Conservation (phyloP, 2,888 invertebrate genomes). For the Sepioteuthis lessoniana region DNA sequence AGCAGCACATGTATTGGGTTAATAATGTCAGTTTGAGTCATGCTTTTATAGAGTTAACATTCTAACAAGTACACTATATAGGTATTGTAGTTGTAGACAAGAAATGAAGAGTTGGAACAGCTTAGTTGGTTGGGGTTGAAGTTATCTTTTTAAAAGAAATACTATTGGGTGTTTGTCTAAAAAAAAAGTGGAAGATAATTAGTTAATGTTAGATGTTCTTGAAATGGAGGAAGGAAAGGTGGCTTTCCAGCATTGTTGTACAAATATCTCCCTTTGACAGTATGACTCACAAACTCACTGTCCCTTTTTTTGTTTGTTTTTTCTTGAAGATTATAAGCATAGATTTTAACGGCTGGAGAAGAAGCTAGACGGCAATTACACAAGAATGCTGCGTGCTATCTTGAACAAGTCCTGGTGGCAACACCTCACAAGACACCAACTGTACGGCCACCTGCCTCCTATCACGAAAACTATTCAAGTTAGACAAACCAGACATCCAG, state of each 20-base stretch:
- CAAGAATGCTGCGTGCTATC: no score
- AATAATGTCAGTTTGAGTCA: background rate
- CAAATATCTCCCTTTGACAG: background rate
- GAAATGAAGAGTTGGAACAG: background rate
- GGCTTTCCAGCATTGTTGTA: background rate
- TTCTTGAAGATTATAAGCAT: no score
- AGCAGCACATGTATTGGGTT: constrained; percentile 7
- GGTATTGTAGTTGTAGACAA: background rate
- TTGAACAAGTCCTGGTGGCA: no score
- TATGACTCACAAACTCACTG: no score
- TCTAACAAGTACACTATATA: background rate
- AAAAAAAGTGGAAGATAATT: background rate
- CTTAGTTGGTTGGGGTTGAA: background rate
- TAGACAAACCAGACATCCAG: no score
- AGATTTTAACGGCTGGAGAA: no score
- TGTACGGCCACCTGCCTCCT: no score
- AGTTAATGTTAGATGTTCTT: background rate
- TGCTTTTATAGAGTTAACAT: constrained; percentile 24
- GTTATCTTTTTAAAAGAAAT: background rate
- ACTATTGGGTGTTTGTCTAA: background rate
- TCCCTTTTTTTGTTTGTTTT: no score
- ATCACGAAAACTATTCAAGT: no score
- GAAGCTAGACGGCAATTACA: no score
- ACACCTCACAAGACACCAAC: no score
- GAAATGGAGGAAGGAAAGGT: background rate